A percentile compares a stretch with the other conserved stretches of the same genome.
phyloP scores from a whole-genome alignment of 2,113 vertebrate species.

The Cercocebus atys region DNA sequence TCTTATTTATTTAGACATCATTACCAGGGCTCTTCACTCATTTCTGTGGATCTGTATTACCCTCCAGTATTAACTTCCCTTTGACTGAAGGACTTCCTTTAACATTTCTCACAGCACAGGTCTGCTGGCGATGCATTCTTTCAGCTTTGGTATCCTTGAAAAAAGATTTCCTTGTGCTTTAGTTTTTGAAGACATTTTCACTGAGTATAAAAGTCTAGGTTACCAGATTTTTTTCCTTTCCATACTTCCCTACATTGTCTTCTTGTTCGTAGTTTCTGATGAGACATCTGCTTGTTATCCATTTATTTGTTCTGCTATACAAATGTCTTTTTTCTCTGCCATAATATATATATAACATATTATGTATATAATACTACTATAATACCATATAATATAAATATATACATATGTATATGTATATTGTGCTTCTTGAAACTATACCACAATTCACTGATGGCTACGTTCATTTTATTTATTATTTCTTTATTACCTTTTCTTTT shows the following conservation, averaged over 20 bases:
- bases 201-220: neutral
- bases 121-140: neutral
- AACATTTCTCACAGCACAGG: neutral
- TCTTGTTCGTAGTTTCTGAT: neutral
- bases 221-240: neutral
- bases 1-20: neutral
- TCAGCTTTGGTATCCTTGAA: neutral
- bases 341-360: neutral
- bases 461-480: neutral
- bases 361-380: neutral
- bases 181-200: neutral
- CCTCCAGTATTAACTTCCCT: neutral
- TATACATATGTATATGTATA: neutral
- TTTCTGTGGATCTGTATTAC: neutral
- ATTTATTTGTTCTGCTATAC: neutral
- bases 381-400: neutral
- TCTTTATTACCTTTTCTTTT: neutral
- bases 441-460: neutral
- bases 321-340: neutral
- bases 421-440: no score
- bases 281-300: neutral
- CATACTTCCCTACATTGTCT: neutral
- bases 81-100: neutral
- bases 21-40: neutral
- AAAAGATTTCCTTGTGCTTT: neutral